A percentile compares a stretch with the other conserved stretches of the same genome.
Conservation (phyloP, 2,888 invertebrate species). For the Mycalesis mineus region DNA sequence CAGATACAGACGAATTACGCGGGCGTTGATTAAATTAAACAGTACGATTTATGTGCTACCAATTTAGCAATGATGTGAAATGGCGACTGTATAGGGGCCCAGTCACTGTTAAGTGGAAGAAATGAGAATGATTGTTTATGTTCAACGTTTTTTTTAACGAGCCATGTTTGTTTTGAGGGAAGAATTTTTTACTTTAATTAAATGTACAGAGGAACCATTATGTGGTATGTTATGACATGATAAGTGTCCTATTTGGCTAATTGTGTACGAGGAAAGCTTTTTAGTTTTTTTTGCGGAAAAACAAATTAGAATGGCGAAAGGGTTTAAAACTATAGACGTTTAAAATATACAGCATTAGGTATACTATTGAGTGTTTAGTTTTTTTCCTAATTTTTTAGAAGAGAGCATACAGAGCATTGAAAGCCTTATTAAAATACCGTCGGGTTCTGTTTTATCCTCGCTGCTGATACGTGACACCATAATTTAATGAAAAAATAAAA, state of each 20-base stretch:
- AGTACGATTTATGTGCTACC: conserved; percentile 69
- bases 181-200: conserved; percentile 4
- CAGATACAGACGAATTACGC: conserved; percentile 47
- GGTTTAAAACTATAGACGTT: too few relatives aligned
- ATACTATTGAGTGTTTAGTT: too few relatives aligned
- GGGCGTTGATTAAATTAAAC: conserved; percentile 76
- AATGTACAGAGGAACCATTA: not conserved
- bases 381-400: too few relatives aligned
- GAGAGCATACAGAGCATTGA: too few relatives aligned
- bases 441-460: not conserved
- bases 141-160: conserved; percentile 18
- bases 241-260: too few relatives aligned
- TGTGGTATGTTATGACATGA: not conserved
- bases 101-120: conserved; percentile 51
- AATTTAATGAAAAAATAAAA: too few relatives aligned
- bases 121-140: conserved; percentile 37
- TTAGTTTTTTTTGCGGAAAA: too few relatives aligned
- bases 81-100: conserved; percentile 63
- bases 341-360: too few relatives aligned
- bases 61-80: conserved; percentile 74
- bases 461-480: too few relatives aligned
- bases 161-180: conserved; percentile 3
- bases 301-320: not conserved
- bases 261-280: too few relatives aligned
- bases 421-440: not conserved